A percentile compares a stretch with the other conserved stretches of the same genome.
phyloP scores from a whole-genome alignment of 64 coral and sea anemone species.

The Montipora efflorescens region DNA sequence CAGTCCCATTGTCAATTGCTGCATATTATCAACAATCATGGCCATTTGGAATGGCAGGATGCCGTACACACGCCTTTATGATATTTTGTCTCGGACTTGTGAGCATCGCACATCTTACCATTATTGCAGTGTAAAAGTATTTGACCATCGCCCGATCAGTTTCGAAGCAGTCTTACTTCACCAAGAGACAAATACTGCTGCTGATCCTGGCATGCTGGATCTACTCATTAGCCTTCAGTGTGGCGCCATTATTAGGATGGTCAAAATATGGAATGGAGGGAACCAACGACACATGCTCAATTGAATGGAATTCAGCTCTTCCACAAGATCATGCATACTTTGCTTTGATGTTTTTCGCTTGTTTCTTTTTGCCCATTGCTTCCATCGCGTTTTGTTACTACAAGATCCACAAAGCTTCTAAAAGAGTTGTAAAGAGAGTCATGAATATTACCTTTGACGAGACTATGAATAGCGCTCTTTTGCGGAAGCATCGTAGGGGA shows the following conservation, averaged over 20 bases:
- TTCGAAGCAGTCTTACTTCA: constrained; percentile 5
- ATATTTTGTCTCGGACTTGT: constrained; percentile 54
- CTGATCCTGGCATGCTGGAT: constrained; percentile 26
- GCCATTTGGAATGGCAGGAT: constrained; percentile 1
- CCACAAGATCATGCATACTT: constrained; percentile 45
- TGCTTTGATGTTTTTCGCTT: constrained; percentile 21
- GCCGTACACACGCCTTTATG: constrained; percentile 53
- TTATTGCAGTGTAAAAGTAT: constrained; percentile 59
- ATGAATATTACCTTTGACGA: neutral
- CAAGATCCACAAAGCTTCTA: constrained; percentile 39
- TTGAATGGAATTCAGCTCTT: neutral
- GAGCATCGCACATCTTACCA: constrained; percentile 23
- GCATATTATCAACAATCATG: neutral
- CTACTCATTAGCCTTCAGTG: constrained; percentile 30
- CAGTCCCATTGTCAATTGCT: constrained; percentile 49
- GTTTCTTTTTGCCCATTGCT: constrained; percentile 27
- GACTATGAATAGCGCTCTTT: neutral
- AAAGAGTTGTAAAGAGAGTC: neutral
- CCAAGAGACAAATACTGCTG: neutral
- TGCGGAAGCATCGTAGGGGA: neutral
- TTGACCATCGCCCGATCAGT: constrained; percentile 51
- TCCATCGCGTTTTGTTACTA: constrained; percentile 48
- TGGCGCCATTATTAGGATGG: constrained; percentile 42
- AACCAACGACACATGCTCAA: constrained; percentile 21
- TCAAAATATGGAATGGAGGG: constrained; percentile 42